Evolutionary conservation across 2,113 vertebrate species (phyloP), one percentile per base, ranked within the genome.

Genomic region (Oryzias javanicus): DNA sequence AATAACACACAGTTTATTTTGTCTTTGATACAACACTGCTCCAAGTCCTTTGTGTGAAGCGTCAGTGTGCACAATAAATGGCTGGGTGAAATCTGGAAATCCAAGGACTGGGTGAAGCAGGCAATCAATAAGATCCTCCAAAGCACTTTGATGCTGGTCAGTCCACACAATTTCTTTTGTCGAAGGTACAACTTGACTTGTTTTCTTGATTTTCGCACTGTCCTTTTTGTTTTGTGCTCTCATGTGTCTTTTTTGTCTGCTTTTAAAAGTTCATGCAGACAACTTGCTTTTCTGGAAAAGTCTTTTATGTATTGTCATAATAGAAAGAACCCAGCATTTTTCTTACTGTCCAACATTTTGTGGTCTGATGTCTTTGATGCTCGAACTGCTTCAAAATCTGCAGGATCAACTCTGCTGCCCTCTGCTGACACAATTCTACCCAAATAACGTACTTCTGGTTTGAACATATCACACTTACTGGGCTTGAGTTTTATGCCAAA

Each of bases 21-120:
- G n/a, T n/a, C n/a, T n/a, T n/a, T n/a, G n/a, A n/a, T n/a, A n/a
- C n/a, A n/a, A n/a, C n/a, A n/a, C n/a, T 25, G 25, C 25, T n/a
- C n/a, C n/a, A n/a, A n/a, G n/a, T 25, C 3, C 49, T 35, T 45
- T 17, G 3, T 63, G 16, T 45, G 60, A 53, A 0, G 42, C 49
- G 6, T 63, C 42, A 18, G 49, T 42, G 20, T 66, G 64, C 0
- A 57, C 2, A 6, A 66, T 50, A 10, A 57, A 66, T 3, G 47
- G 40, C 16, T 57, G 6, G 4, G 14, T 14, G n/a, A 57, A 57
- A 18, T 45, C 54, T 20, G 35, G 40, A 18, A 66, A 56, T 7
- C 17, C 20, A 4, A 66, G 22, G 0, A 57, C 14, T 16, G 54
- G 47, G 7, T 57, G 20, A 3, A 58, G n/a, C 22, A 51, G 12